These are phyloP conservation scores for Disparrhopalites patrizii DNA, from an alignment of 2,888 invertebrate species.

Conservation along the genomic window DNA sequence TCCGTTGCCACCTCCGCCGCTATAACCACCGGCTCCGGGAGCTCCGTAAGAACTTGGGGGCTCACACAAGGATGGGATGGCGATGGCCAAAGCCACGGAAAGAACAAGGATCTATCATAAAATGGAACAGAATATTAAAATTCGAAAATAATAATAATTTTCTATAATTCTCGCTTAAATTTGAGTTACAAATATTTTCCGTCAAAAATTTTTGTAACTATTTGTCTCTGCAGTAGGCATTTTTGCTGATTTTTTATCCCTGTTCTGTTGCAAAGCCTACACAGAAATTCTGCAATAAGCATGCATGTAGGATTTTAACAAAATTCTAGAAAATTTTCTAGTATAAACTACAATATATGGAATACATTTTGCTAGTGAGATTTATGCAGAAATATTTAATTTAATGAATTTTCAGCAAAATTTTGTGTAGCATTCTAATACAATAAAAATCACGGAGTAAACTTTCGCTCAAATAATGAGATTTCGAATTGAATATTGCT, in stretches of 20 bases:
- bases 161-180: too few species aligned
- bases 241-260: not conserved
- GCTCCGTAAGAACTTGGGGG: not conserved
- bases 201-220: not conserved
- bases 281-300: too few species aligned
- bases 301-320: too few species aligned
- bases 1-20: not conserved
- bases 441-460: not conserved
- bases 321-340: too few species aligned
- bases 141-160: too few species aligned
- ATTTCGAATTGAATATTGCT: not conserved
- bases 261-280: not conserved
- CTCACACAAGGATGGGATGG: not conserved
- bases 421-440: too few species aligned
- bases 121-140: not conserved
- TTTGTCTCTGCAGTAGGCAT: too few species aligned
- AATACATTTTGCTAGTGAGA: too few species aligned
- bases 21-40: not conserved
- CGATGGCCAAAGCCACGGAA: not conserved
- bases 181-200: too few species aligned
- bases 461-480: not conserved
- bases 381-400: too few species aligned
- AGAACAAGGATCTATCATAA: not conserved
- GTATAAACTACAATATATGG: too few species aligned
- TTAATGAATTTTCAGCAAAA: not conserved